phyloP scores from a whole-genome alignment of 1,140 invertebrate species.

The Oryctes rhinoceros region DNA sequence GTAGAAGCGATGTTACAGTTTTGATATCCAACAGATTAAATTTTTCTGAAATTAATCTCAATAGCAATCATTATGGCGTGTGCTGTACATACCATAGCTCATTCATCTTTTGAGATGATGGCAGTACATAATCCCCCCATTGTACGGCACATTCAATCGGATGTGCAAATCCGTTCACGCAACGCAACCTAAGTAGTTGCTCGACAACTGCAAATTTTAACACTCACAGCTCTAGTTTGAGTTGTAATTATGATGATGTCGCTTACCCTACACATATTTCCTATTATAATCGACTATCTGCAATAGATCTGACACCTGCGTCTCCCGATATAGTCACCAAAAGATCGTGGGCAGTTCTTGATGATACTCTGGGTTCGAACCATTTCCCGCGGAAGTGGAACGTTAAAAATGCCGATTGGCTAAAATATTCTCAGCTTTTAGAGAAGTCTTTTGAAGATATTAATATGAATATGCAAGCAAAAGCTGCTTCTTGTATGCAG shows the following conservation, averaged over 20 bases:
- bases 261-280: background rate
- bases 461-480: background rate
- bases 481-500: background rate
- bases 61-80: background rate
- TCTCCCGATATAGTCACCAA: background rate
- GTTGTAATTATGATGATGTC: background rate
- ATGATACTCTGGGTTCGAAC: background rate
- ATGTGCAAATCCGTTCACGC: background rate
- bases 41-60: constrained; percentile 10
- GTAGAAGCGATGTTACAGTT: background rate
- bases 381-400: constrained; percentile 1
- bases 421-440: constrained; percentile 11
- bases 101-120: background rate
- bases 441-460: background rate
- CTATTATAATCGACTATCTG: background rate
- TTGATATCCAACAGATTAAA: constrained; percentile 11
- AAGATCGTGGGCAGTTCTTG: background rate
- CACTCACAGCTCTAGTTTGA: background rate
- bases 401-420: background rate
- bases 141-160: background rate
- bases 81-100: background rate
- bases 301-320: background rate
- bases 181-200: background rate
- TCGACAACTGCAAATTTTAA: background rate
- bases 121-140: background rate